A percentile compares a stretch with the other conserved stretches of the same genome.
These are phyloP conservation scores for Eumaeus atala DNA, from an alignment of 1,140 invertebrate species.

Conservation along the genomic window DNA sequence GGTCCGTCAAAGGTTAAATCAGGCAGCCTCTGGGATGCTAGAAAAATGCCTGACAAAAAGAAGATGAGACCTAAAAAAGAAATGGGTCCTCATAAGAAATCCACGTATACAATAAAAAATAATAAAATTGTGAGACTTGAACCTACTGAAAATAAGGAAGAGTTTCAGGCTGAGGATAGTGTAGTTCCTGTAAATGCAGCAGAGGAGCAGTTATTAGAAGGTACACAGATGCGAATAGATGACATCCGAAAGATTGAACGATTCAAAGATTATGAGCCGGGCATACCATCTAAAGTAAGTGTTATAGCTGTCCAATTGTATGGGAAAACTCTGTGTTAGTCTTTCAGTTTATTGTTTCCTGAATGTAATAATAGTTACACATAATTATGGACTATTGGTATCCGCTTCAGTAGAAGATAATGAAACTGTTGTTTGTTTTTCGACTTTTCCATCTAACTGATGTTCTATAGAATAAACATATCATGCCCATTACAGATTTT, in stretches of 20 bases:
- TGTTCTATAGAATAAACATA: too few species aligned
- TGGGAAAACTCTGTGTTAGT: conserved; percentile 2
- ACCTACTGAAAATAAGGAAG: conserved; percentile 28
- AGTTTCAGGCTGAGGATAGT: conserved; percentile 53
- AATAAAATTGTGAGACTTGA: conserved; percentile 57
- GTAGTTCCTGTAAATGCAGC: conserved; percentile 51
- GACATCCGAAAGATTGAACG: conserved; percentile 61
- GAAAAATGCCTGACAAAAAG: conserved; percentile 30
- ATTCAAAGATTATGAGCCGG: conserved; percentile 62
- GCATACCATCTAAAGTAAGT: conserved; percentile 60
- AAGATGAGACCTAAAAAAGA: conserved; percentile 14
- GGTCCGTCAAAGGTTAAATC: conserved; percentile 28
- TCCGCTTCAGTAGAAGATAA: too few species aligned
- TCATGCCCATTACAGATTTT: too few species aligned
- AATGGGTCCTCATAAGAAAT: conserved; percentile 36
- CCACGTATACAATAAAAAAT: conserved; percentile 59
- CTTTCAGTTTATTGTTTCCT: not conserved
- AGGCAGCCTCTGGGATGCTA: conserved; percentile 56
- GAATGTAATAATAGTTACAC: not conserved
- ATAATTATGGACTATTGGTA: too few species aligned
- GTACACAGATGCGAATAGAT: conserved; percentile 61
- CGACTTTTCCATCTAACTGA: too few species aligned
- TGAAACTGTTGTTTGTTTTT: too few species aligned
- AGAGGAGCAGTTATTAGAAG: conserved; percentile 53
- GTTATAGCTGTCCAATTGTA: conserved; percentile 3